These are phyloP conservation scores for Cyanoderma ruficeps DNA, from an alignment of 2,113 vertebrate genomes.

Conservation along the genomic window DNA sequence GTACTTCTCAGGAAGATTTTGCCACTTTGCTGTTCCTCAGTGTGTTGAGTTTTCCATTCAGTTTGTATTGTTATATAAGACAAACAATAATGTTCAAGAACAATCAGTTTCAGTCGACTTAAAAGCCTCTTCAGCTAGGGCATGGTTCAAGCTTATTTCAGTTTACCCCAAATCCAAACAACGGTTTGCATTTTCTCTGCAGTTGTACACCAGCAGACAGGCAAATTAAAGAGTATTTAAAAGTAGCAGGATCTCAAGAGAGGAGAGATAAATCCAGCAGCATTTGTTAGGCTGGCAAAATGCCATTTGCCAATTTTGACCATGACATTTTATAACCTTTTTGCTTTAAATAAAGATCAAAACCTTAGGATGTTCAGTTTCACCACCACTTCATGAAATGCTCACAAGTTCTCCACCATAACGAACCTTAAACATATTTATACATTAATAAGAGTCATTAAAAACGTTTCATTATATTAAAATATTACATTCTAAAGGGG, in stretches of 20 bases:
- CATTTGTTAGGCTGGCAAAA: conserved; percentile 21
- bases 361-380: conserved; percentile 7
- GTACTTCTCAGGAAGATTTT: neutral
- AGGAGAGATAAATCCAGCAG: conserved; percentile 4
- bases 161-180: neutral
- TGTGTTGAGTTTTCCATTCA: neutral
- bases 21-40: neutral
- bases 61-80: neutral
- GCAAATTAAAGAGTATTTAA: conserved; percentile 5
- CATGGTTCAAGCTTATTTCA: neutral
- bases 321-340: conserved; percentile 4
- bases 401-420: neutral
- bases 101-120: neutral
- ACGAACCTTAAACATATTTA: neutral
- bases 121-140: neutral
- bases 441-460: neutral
- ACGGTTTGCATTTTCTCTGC: neutral
- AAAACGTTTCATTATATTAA: neutral
- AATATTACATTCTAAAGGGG: neutral
- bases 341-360: conserved; percentile 38
- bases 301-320: conserved; percentile 1
- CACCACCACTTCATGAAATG: neutral
- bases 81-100: neutral
- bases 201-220: neutral
- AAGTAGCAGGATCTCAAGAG: conserved; percentile 4